Evolutionary conservation across 2,888 invertebrate species (phyloP).

Genomic region (Philonicus albiceps): DNA sequence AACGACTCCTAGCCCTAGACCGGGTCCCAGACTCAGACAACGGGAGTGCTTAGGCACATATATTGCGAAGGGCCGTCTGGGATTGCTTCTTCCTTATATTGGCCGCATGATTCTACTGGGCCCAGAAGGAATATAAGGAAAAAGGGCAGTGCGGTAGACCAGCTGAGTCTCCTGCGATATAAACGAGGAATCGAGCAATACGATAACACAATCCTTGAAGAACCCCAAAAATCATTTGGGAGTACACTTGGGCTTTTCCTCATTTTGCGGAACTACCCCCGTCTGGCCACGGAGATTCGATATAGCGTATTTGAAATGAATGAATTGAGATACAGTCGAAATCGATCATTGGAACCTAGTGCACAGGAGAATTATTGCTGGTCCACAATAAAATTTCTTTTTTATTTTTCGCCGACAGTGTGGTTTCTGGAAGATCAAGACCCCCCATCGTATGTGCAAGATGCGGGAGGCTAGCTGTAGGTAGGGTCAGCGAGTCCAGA

Average conservation of each 20-base stretch:
- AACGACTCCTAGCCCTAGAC: not conserved
- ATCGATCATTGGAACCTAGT: conserved; percentile 16
- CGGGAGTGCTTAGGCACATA: not conserved
- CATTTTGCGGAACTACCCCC: not conserved
- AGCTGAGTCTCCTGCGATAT: not conserved
- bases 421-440: not conserved
- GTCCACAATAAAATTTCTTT: conserved; percentile 7
- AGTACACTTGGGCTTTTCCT: not conserved
- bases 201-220: conserved; percentile 32
- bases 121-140: conserved; percentile 1
- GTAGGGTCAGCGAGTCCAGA: not conserved
- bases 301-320: conserved; percentile 2
- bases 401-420: conserved; percentile 16
- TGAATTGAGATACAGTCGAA: not conserved
- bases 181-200: not conserved
- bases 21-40: not conserved
- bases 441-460: not conserved
- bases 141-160: not conserved
- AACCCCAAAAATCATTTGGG: conserved; percentile 5
- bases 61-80: not conserved
- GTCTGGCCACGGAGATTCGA: not conserved
- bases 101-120: conserved; percentile 15
- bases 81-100: not conserved
- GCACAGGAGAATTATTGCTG: conserved; percentile 12
- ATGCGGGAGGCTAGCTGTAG: not conserved